phyloP scores from a whole-genome alignment of 2,888 invertebrate genomes.

The Hypercompe scribonia region DNA sequence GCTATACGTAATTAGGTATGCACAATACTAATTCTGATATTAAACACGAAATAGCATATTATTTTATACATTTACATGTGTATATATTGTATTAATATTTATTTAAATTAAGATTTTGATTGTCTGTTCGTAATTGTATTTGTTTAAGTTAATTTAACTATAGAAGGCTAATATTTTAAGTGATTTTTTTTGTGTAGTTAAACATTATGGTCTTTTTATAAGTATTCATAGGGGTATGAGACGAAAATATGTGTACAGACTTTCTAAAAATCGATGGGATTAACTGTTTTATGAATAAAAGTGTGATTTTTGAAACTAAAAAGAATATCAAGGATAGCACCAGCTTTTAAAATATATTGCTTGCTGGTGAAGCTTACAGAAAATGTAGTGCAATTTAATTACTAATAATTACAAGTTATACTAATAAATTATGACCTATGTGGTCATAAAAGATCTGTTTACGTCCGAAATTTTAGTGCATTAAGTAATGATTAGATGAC shows the following conservation, averaged over 20 bases:
- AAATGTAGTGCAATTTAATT: conserved; percentile 12
- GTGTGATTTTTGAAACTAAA: background rate
- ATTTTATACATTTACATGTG: conserved; percentile 12
- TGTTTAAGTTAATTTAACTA: conserved; percentile 6
- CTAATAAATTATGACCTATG: conserved; percentile 9
- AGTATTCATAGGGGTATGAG: background rate
- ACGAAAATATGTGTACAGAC: background rate
- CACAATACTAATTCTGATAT: conserved; percentile 33
- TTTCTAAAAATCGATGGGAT: background rate
- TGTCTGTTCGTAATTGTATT: conserved; percentile 5
- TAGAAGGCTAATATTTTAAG: background rate
- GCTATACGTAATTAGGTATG: conserved; percentile 35
- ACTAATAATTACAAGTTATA: background rate
- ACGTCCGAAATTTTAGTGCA: conserved; percentile 36
- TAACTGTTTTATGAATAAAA: background rate
- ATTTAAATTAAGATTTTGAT: conserved; percentile 19
- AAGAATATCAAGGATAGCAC: background rate
- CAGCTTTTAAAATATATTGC: background rate
- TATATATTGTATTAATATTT: conserved; percentile 22
- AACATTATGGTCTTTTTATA: background rate
- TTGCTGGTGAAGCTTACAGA: conserved; percentile 11
- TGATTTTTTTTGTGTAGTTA: background rate
- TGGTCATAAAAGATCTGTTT: conserved; percentile 26
- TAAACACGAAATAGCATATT: conserved; percentile 25
- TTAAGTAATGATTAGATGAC: conserved; percentile 30